A percentile compares a stretch with the other conserved stretches of the same genome.
phyloP scores from a whole-genome alignment of 2,888 invertebrate species.

The Mesodorylaimus sp. region DNA sequence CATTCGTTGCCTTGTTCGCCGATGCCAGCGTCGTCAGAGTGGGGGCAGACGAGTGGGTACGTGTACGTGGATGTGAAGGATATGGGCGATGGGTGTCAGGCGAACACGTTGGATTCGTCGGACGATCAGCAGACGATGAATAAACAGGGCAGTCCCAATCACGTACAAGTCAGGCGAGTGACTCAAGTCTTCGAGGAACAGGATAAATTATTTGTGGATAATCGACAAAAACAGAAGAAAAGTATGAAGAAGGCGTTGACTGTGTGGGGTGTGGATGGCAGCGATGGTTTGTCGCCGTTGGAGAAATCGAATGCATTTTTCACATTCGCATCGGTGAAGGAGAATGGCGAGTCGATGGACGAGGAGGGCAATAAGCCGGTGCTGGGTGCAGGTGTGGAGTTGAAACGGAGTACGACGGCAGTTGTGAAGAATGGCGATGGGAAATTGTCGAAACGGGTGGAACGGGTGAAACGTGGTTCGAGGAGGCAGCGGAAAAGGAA shows the following conservation, averaged over 20 bases:
- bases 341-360: neutral
- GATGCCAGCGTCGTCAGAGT: neutral
- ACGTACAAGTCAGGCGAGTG: too few relatives aligned
- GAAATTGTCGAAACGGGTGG: neutral
- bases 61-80: neutral
- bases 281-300: neutral
- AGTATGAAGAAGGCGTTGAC: neutral
- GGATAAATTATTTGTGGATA: neutral
- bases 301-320: neutral
- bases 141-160: too few relatives aligned
- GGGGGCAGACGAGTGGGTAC: neutral
- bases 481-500: too few relatives aligned
- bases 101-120: too few relatives aligned
- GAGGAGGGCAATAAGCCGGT: neutral
- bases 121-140: too few relatives aligned
- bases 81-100: too few relatives aligned
- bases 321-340: neutral
- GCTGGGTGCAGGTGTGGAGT: neutral
- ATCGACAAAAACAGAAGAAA: neutral
- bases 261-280: neutral
- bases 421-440: too few relatives aligned
- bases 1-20: conserved; percentile 1
- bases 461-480: neutral
- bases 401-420: neutral
- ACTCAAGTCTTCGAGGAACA: neutral